Percentiles rank a stretch among this genome's conserved stretches.
These are phyloP conservation scores for Apodemus agrarius DNA, from an alignment of 2,797 vertebrate species.

Conservation along the genomic window DNA sequence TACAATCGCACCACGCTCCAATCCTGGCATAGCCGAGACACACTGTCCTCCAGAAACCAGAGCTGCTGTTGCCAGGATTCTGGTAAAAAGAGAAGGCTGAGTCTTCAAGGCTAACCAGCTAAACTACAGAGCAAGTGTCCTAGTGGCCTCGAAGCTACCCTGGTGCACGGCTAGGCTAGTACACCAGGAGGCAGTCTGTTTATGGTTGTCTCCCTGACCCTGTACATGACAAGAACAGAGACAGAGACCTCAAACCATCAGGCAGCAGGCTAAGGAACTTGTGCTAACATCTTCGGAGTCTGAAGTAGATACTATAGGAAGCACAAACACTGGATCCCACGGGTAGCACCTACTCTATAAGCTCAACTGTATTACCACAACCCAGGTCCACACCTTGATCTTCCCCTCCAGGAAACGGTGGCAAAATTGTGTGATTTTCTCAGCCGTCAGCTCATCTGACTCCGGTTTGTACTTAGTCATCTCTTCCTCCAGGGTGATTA, in stretches of 20 bases:
- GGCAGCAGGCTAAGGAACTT: not conserved
- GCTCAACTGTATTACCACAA: rapidly evolving
- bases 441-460: constrained; percentile 91
- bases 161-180: not conserved
- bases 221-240: not conserved
- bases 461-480: constrained; percentile 99
- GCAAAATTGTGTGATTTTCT: constrained; percentile 94
- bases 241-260: rapidly evolving
- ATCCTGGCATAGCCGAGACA: not conserved
- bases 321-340: not conserved
- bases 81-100: not conserved
- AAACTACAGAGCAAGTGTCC: not conserved
- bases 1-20: rapidly evolving
- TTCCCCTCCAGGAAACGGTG: constrained; percentile 94
- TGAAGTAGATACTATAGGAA: not conserved
- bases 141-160: not conserved
- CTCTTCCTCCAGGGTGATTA: constrained; percentile 98
- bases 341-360: not conserved
- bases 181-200: not conserved
- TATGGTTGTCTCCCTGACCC: not conserved
- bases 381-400: constrained; percentile 92
- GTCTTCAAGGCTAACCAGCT: not conserved
- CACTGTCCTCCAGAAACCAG: not conserved
- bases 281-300: rapidly evolving
- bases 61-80: not conserved